These are phyloP conservation scores for Cetonia aurata DNA, from an alignment of 2,888 invertebrate genomes.

Conservation along the genomic window DNA sequence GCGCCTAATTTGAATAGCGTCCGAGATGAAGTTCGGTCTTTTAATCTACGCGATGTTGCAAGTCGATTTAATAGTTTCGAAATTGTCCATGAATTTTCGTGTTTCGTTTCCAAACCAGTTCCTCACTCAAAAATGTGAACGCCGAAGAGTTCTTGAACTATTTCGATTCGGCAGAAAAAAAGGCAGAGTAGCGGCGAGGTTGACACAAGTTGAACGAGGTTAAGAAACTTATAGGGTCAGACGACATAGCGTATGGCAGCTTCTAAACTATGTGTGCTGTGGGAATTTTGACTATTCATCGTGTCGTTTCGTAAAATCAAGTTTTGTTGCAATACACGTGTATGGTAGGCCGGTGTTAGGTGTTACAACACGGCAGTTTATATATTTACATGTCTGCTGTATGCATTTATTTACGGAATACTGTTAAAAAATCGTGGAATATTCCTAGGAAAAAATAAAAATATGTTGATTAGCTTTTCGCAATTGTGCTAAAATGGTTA, in stretches of 20 bases:
- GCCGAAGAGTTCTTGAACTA: conserved; percentile 6
- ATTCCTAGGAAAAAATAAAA: too few relatives aligned
- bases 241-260: neutral
- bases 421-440: too few relatives aligned
- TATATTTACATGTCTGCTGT: too few relatives aligned
- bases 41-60: neutral
- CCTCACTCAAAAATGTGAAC: conserved; percentile 24
- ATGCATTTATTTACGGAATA: too few relatives aligned
- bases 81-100: conserved; percentile 32
- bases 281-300: conserved; percentile 10
- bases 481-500: too few relatives aligned
- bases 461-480: too few relatives aligned
- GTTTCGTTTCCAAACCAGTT: conserved; percentile 26
- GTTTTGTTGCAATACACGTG: neutral
- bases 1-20: neutral
- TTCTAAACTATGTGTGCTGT: neutral
- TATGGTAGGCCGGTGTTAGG: neutral
- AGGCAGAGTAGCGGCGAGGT: conserved; percentile 19
- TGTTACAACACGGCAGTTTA: too few relatives aligned
- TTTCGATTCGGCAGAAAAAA: conserved; percentile 13
- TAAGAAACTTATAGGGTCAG: conserved; percentile 24
- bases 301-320: conserved; percentile 8
- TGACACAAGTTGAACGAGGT: conserved; percentile 27
- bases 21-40: neutral
- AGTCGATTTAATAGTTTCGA: conserved; percentile 10